These are phyloP conservation scores for Sitobion miscanthi DNA, from an alignment of 1,140 invertebrate genomes.

Conservation along the genomic window DNA sequence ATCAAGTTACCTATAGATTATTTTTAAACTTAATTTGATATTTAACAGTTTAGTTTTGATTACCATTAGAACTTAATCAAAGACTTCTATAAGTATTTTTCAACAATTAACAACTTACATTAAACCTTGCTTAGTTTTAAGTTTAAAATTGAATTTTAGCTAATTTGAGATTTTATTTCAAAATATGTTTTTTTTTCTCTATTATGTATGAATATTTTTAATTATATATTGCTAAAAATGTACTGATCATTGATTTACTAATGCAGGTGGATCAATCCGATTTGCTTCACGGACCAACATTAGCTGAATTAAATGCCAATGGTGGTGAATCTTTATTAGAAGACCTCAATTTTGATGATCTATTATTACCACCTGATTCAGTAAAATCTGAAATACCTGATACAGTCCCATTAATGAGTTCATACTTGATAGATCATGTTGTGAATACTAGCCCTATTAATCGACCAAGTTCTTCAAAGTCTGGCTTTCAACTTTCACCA, in stretches of 20 bases:
- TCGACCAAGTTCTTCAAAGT: slow-evolving; percentile 61
- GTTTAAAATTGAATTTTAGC: background rate
- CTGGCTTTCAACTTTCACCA: slow-evolving; percentile 41
- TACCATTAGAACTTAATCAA: background rate
- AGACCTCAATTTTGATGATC: slow-evolving; percentile 85
- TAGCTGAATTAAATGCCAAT: slow-evolving; percentile 80
- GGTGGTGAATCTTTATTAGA: slow-evolving; percentile 77
- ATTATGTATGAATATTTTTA: background rate
- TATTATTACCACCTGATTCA: slow-evolving; percentile 70
- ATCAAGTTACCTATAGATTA: background rate
- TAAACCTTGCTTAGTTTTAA: background rate
- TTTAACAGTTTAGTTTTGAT: background rate
- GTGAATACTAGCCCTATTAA: slow-evolving; percentile 59
- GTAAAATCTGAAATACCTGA: slow-evolving; percentile 46
- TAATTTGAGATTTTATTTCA: background rate
- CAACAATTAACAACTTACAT: background rate
- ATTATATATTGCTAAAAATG: background rate
- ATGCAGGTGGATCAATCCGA: slow-evolving; percentile 84
- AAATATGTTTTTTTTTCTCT: background rate
- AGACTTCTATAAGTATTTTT: background rate
- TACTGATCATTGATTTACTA: background rate
- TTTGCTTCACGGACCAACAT: slow-evolving; percentile 80
- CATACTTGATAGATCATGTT: slow-evolving; percentile 52
- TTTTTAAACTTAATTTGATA: background rate
- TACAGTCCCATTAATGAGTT: slow-evolving; percentile 59